Evolutionary conservation across 2,888 invertebrate species (phyloP).

Genomic region (Rhorus exstirpatorius): DNA sequence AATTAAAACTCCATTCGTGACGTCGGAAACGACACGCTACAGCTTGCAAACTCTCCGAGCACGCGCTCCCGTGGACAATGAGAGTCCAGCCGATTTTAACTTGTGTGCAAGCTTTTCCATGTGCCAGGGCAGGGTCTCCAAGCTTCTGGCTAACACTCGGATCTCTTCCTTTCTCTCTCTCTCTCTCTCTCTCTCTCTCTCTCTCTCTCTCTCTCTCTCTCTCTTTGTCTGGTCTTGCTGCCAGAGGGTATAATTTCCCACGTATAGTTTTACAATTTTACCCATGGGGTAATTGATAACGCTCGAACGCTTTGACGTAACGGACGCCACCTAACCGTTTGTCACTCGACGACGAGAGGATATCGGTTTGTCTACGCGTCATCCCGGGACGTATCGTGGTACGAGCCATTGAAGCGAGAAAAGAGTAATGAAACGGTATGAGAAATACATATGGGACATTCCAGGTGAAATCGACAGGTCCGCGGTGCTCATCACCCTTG

Average conservation of each 20-base stretch:
- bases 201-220: neutral
- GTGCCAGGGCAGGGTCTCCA: conserved; percentile 24
- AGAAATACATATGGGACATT: conserved; percentile 15
- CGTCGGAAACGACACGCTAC: conserved; percentile 64
- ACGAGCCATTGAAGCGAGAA: conserved; percentile 23
- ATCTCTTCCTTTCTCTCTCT: neutral
- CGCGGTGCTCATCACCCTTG: too few species aligned
- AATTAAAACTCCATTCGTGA: conserved; percentile 76
- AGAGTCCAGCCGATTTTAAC: conserved; percentile 41
- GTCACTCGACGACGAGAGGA: conserved; percentile 58
- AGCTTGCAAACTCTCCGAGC: conserved; percentile 37
- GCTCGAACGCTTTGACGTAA: conserved; percentile 58
- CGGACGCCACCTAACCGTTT: conserved; percentile 54
- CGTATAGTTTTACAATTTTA: conserved; percentile 68
- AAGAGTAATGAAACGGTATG: conserved; percentile 32
- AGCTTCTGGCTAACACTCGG: conserved; percentile 22
- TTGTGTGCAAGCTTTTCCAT: conserved; percentile 29
- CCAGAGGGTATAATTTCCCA: conserved; percentile 35
- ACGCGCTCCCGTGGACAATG: conserved; percentile 19
- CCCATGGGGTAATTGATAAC: conserved; percentile 70
- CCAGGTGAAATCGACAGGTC: conserved; percentile 6
- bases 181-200: conserved; percentile 1
- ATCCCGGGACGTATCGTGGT: conserved; percentile 47
- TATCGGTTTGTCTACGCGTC: conserved; percentile 45
- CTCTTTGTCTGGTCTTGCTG: conserved; percentile 24